Evolutionary conservation across 2,888 invertebrate genomes (phyloP).

Genomic region (Dolichopus griseipennis): DNA sequence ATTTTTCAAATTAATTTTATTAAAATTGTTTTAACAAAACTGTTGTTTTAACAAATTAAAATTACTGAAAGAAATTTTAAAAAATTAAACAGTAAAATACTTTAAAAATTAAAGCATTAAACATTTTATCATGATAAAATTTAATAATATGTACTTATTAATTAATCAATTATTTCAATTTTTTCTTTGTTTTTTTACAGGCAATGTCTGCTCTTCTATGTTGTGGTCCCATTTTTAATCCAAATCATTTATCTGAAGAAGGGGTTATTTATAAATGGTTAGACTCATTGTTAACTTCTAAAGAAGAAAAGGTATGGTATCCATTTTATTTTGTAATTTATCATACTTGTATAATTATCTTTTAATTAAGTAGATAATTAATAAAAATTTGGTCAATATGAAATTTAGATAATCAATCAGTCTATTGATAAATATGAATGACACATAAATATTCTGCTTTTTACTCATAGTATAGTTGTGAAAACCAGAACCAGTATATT

Average conservation of each 20-base stretch:
- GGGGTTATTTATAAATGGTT: conserved; percentile 92
- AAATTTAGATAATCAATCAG: neutral
- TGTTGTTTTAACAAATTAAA: too few relatives aligned
- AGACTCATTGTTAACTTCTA: conserved; percentile 78
- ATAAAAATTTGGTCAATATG: neutral
- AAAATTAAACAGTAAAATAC: too few relatives aligned
- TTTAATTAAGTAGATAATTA: neutral
- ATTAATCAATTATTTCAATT: neutral
- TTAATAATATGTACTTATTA: too few relatives aligned
- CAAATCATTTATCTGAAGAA: conserved; percentile 75
- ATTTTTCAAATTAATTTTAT: neutral
- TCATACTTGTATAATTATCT: neutral
- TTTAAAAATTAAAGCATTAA: too few relatives aligned
- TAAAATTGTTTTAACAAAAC: too few relatives aligned
- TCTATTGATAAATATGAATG: too few relatives aligned
- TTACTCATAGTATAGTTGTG: too few relatives aligned
- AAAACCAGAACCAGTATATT: too few relatives aligned
- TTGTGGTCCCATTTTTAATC: conserved; percentile 92
- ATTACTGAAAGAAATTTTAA: too few relatives aligned
- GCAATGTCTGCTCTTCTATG: conserved; percentile 94
- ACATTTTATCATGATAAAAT: too few relatives aligned
- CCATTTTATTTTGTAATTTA: neutral
- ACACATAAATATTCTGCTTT: too few relatives aligned
- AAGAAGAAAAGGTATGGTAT: conserved; percentile 65
- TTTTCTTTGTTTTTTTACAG: conserved; percentile 42